Evolutionary conservation across 2,113 vertebrate species (phyloP), one percentile per base, ranked within the genome.

Genomic region (Bothrops jararaca): DNA sequence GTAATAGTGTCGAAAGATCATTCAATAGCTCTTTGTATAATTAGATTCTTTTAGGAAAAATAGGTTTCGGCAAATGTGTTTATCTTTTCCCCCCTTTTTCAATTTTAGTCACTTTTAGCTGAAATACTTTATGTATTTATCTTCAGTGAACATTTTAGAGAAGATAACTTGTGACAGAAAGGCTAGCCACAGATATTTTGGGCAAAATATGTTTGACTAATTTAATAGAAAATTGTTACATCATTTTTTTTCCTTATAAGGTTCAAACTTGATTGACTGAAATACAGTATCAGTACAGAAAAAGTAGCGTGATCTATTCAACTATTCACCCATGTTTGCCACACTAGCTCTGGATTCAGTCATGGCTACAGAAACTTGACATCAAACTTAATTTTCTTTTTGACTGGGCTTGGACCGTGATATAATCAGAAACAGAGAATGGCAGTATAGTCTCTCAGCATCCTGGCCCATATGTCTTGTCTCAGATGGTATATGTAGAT

Each of bases 11-110:
- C 95, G 39, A 91, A 88, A 93, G 42, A 39, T 91, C 53, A 42
- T 88, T 93, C 86, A 29, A 5, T 87, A 86, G 15, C 85, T 93
- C 92, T 86, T 90, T 39, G 74, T 39, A 64, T 93, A 92, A 92
- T 92, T 90, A 93, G 45, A n/a, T 90, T 24, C 74, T 86, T 64
- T 86, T 48, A 90, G n/a, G 12, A 39, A 52, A 85, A 85, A 74
- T 86, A 86, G 26, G 45, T 64, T 56, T 90, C 80, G 64, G 89
- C 74, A 90, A 89, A 90, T 93, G 45, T 57, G 48, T 34, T 93
- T 86, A 34, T 42, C 58, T 52, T 90, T 90, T 89, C 24, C 60
- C 34, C 58, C 39, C 90, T 90, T 90, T 39, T 92, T 90, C n/a
- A 92, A 89, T 74, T 22, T 90, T 57, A 90, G 48, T 64, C 12